Conservation (phyloP, 2,113 vertebrate genomes). For the Anguilla japonica region DNA sequence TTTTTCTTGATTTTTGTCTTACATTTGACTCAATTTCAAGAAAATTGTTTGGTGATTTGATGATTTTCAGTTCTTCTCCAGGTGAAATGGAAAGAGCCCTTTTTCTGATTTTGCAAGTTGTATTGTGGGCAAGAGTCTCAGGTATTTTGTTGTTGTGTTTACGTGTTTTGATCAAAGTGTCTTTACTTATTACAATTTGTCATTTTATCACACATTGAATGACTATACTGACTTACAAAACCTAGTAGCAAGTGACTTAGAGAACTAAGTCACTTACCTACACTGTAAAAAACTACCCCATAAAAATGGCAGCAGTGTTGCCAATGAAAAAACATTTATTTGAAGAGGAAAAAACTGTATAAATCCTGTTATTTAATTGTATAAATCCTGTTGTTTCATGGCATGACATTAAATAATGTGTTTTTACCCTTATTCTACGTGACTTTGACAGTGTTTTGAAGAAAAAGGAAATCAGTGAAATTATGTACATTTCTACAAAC, state of each 20-base stretch:
- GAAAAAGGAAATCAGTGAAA: not conserved
- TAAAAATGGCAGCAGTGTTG: too few species aligned
- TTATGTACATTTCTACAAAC: not conserved
- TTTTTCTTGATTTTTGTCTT: not conserved
- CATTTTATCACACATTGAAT: not conserved
- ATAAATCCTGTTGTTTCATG: not conserved
- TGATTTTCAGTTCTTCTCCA: constrained; percentile 22
- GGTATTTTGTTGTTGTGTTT: constrained; percentile 38
- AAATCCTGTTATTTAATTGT: not conserved
- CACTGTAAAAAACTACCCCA: too few species aligned
- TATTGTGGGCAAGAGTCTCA: constrained; percentile 47
- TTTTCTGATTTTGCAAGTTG: constrained; percentile 46
- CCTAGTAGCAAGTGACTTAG: not conserved
- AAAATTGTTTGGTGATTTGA: not conserved
- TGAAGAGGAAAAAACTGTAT: too few species aligned
- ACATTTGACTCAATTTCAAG: not conserved
- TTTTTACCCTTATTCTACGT: too few species aligned
- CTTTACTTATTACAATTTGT: not conserved
- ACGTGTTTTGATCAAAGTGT: not conserved
- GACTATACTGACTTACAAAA: too few species aligned
- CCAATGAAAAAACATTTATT: too few species aligned
- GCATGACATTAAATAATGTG: too few species aligned
- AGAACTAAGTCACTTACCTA: not conserved
- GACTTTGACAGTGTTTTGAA: too few species aligned
- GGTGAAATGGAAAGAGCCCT: constrained; percentile 55